These are phyloP conservation scores for Smittia aterrima DNA, from an alignment of 2,888 invertebrate species.

Conservation along the genomic window DNA sequence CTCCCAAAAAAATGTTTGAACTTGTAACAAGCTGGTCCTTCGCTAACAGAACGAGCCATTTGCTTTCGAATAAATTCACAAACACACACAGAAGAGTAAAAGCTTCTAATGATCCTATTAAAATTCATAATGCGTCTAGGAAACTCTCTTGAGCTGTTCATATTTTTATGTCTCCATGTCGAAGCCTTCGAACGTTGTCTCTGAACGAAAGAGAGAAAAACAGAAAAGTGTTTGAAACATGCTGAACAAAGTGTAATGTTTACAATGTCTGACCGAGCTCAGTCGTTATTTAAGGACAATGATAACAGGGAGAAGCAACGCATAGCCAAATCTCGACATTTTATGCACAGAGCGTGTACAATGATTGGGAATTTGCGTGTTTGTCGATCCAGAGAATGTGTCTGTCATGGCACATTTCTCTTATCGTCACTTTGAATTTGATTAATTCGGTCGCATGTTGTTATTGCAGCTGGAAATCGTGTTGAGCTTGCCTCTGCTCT, in stretches of 20 bases:
- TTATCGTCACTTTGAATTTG: conserved; percentile 7
- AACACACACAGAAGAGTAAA: not conserved
- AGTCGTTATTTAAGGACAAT: conserved; percentile 1
- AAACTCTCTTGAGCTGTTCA: not conserved
- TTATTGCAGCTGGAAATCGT: not conserved
- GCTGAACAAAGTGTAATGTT: conserved; percentile 37
- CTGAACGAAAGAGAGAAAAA: not conserved
- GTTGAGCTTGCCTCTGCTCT: not conserved
- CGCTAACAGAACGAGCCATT: not conserved
- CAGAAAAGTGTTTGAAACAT: not conserved
- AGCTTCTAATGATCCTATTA: conserved; percentile 11
- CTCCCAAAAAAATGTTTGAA: not conserved
- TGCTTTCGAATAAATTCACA: too few relatives aligned
- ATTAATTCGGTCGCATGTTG: conserved; percentile 3
- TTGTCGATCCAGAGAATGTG: not conserved
- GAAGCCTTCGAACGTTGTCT: not conserved
- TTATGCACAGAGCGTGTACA: not conserved
- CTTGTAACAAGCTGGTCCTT: not conserved
- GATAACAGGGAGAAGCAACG: not conserved
- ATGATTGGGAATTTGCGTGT: not conserved
- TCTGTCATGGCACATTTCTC: not conserved
- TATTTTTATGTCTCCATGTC: conserved; percentile 21
- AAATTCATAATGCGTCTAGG: conserved; percentile 25
- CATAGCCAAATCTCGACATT: not conserved
- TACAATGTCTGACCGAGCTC: conserved; percentile 14